These are phyloP conservation scores for Pelodytes ibericus DNA, from an alignment of 2,797 vertebrate genomes.

Conservation along the genomic window DNA sequence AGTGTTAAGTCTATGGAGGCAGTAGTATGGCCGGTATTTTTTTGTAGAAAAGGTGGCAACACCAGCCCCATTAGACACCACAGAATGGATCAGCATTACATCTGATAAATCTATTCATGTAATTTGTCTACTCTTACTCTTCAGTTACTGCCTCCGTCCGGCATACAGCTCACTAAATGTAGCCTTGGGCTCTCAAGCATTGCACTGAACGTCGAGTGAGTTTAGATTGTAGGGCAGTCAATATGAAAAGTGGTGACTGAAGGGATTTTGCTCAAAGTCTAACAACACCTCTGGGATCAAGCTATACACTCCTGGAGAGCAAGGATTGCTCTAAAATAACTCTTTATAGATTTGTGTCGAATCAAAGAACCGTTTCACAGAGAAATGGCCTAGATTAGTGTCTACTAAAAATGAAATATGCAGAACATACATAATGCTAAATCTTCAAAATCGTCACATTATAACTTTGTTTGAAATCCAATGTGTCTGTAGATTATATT, in stretches of 20 bases:
- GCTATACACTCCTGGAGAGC: neutral
- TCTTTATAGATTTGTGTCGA: neutral
- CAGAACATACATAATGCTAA: neutral
- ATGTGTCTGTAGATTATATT: neutral
- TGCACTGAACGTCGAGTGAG: slow-evolving; percentile 6
- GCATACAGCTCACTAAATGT: neutral
- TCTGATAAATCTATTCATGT: slow-evolving; percentile 7
- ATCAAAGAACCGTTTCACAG: neutral
- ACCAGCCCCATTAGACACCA: no score
- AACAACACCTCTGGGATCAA: slow-evolving; percentile 9
- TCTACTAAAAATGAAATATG: neutral
- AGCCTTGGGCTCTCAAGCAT: slow-evolving; percentile 14
- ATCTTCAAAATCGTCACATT: neutral
- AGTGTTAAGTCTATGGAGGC: no score
- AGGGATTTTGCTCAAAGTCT: slow-evolving; percentile 8
- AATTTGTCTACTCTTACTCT: slow-evolving; percentile 4
- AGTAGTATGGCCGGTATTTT: no score
- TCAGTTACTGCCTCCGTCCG: slow-evolving; percentile 6
- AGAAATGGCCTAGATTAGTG: neutral
- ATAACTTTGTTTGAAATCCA: neutral
- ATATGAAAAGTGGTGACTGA: slow-evolving; percentile 19
- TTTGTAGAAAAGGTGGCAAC: no score
- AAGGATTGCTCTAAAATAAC: neutral
- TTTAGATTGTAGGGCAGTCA: slow-evolving; percentile 18
- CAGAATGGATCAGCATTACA: neutral